Percentiles rank a stretch among this genome's conserved stretches.
Conservation (phyloP, 2,113 vertebrate genomes). For the Campylomormyrus tamandua region DNA sequence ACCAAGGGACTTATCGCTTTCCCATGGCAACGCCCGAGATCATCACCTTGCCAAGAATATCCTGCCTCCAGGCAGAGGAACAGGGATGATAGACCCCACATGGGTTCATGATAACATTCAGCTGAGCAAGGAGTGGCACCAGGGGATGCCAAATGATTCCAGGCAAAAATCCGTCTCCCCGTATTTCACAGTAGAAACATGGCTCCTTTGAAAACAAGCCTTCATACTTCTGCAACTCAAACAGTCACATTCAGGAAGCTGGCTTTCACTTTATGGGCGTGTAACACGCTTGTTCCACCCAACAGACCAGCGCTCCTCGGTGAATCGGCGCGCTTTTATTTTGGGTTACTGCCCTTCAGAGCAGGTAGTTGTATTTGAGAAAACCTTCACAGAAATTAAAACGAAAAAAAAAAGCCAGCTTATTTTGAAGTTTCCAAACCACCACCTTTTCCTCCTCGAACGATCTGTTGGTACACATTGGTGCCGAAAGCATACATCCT, state of each 20-base stretch:
- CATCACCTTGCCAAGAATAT: not conserved
- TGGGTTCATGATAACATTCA: not conserved
- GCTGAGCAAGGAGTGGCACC: not conserved
- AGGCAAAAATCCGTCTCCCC: not conserved
- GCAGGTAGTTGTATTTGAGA: not conserved
- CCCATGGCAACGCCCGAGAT: not conserved
- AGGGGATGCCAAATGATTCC: not conserved
- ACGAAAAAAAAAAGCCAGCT: not conserved
- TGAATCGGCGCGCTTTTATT: not conserved
- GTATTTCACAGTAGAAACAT: not conserved
- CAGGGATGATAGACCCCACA: not conserved
- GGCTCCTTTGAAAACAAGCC: not conserved
- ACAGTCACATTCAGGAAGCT: not conserved
- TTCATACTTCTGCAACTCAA: not conserved
- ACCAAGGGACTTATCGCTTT: not conserved
- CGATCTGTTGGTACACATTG: not conserved
- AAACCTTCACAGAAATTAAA: not conserved
- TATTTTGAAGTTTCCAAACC: not conserved
- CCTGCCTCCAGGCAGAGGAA: not conserved
- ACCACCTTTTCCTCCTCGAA: not conserved
- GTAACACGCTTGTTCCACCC: not conserved
- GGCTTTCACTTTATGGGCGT: not conserved
- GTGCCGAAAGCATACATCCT: not conserved
- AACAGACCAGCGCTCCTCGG: not conserved
- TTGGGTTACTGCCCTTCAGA: not conserved